A percentile compares a stretch with the other conserved stretches of the same genome.
Conservation (phyloP, 2,113 vertebrate species). For the Podarcis cretensis region DNA sequence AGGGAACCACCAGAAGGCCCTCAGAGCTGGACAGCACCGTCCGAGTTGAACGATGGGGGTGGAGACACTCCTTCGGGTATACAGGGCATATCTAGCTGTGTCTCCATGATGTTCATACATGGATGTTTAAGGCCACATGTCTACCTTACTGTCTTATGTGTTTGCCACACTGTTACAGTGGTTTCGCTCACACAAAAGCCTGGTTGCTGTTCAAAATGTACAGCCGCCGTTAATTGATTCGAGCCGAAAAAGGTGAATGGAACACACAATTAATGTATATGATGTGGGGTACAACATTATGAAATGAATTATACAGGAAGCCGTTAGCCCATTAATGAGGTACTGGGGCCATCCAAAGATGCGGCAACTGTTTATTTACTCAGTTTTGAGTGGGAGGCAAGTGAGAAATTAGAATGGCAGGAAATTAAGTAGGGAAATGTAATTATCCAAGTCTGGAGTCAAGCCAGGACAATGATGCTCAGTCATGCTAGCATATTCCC, state of each 20-base stretch:
- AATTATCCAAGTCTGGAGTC: not conserved
- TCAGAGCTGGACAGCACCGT: too few relatives aligned
- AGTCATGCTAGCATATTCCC: not conserved
- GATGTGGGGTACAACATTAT: not conserved
- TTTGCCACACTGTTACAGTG: not conserved
- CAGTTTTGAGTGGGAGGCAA: not conserved
- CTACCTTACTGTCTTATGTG: not conserved
- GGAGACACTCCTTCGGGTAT: too few relatives aligned
- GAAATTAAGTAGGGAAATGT: not conserved
- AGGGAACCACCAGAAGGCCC: too few relatives aligned
- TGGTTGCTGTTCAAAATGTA: not conserved
- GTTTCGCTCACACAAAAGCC: not conserved
- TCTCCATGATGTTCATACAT: not conserved
- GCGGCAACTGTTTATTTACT: not conserved
- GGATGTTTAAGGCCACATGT: not conserved
- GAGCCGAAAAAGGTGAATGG: not conserved
- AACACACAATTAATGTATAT: not conserved
- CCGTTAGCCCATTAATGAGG: not conserved
- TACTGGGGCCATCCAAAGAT: not conserved
- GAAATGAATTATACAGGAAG: not conserved
- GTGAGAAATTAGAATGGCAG: not conserved
- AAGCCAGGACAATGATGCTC: not conserved
- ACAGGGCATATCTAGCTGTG: not conserved
- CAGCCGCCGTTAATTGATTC: not conserved
- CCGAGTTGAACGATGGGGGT: too few relatives aligned